Evolutionary conservation across 2,888 invertebrate species (phyloP).

Genomic region (Synergus laeviventris): DNA sequence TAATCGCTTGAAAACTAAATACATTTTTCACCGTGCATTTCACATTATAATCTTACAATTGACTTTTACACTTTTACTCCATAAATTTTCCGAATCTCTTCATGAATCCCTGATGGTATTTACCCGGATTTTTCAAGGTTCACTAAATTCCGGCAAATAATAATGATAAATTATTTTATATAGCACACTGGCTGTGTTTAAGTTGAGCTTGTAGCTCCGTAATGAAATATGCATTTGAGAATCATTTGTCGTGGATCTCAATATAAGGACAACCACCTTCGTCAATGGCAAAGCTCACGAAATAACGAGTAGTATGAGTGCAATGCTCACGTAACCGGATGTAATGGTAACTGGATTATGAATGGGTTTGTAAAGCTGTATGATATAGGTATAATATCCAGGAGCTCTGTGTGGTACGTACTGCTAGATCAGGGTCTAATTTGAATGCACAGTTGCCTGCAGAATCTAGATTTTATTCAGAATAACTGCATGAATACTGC

Average conservation of each 20-base stretch:
- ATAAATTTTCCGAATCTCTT: too few species aligned
- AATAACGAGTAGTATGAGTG: conserved; percentile 10
- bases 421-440: conserved; percentile 21
- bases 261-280: neutral
- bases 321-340: conserved; percentile 34
- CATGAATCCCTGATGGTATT: too few species aligned
- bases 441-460: conserved; percentile 18
- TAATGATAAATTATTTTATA: too few species aligned
- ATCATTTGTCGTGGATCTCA: neutral
- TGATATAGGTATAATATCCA: conserved; percentile 26
- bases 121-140: too few species aligned
- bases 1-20: too few species aligned
- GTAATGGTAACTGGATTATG: conserved; percentile 37
- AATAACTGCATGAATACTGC: neutral
- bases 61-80: too few species aligned
- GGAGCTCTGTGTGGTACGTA: neutral
- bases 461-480: conserved; percentile 10
- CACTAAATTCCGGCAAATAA: too few species aligned
- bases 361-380: conserved; percentile 22
- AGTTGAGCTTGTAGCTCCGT: neutral
- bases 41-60: too few species aligned
- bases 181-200: too few species aligned
- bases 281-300: conserved; percentile 14
- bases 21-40: too few species aligned
- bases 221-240: neutral